Conservation (phyloP, 2,888 invertebrate species). For the Xylota sylvarum region DNA sequence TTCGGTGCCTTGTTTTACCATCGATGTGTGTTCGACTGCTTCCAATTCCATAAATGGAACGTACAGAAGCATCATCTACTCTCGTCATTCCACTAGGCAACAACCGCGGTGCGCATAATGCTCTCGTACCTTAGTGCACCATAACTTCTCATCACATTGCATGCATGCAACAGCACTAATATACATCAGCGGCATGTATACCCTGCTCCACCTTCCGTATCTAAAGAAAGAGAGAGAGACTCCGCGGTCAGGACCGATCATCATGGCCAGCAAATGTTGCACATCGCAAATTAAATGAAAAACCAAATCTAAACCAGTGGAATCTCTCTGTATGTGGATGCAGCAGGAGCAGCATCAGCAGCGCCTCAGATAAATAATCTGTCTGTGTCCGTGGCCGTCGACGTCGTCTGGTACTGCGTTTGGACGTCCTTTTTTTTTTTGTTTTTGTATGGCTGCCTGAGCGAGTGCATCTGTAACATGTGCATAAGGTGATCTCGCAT, state of each 20-base stretch:
- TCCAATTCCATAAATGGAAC: constrained; percentile 77
- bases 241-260: constrained; percentile 61
- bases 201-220: constrained; percentile 63
- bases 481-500: constrained; percentile 70
- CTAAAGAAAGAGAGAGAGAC: background rate
- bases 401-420: constrained; percentile 1
- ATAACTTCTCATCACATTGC: constrained; percentile 76
- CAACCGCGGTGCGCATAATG: constrained; percentile 31
- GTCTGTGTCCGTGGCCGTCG: constrained; percentile 61
- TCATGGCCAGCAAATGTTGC: constrained; percentile 74
- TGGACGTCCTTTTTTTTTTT: constrained; percentile 56
- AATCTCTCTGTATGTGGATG: constrained; percentile 49
- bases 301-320: constrained; percentile 71
- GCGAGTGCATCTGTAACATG: constrained; percentile 58
- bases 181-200: constrained; percentile 71
- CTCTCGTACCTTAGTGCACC: constrained; percentile 55
- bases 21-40: constrained; percentile 74
- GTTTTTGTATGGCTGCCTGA: constrained; percentile 37
- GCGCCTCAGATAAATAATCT: constrained; percentile 73
- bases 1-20: constrained; percentile 45
- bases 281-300: constrained; percentile 77
- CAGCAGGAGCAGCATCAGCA: constrained; percentile 48
- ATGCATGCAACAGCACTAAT: constrained; percentile 76
- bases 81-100: constrained; percentile 62
- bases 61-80: constrained; percentile 74